Evolutionary conservation across 1,140 invertebrate genomes (phyloP).

Genomic region (Trichonephila clavata): DNA sequence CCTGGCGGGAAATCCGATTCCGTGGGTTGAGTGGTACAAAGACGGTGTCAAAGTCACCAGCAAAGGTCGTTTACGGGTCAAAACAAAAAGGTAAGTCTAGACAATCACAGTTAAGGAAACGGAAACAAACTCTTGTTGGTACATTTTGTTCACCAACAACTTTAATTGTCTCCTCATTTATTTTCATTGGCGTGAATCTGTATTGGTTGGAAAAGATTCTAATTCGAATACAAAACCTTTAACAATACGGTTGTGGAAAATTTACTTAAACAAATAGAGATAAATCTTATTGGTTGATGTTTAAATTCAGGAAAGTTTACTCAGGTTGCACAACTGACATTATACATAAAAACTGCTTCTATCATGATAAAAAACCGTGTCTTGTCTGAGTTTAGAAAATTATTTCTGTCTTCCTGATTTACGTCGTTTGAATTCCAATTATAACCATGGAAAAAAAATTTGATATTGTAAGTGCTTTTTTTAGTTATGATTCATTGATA

Average conservation of each 20-base stretch:
- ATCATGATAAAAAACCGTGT: too few relatives aligned
- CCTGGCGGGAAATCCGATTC: slow-evolving; percentile 77
- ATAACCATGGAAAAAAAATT: too few relatives aligned
- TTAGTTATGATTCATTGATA: too few relatives aligned
- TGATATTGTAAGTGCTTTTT: too few relatives aligned
- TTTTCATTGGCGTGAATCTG: background rate
- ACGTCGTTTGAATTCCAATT: too few relatives aligned
- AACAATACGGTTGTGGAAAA: background rate
- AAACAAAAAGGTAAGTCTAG: slow-evolving; percentile 64
- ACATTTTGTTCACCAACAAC: background rate
- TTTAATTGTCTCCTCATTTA: background rate
- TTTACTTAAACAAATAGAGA: background rate
- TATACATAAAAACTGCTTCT: too few relatives aligned
- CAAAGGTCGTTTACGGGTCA: slow-evolving; percentile 75
- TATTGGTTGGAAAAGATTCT: background rate
- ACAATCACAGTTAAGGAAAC: background rate
- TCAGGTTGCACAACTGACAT: too few relatives aligned
- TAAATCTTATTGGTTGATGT: too few relatives aligned
- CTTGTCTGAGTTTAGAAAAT: too few relatives aligned
- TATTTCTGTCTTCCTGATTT: too few relatives aligned
- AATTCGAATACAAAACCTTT: background rate
- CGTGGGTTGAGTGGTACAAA: slow-evolving; percentile 78
- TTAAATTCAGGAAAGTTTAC: too few relatives aligned
- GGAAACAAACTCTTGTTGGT: background rate
- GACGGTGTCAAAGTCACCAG: slow-evolving; percentile 76